Conservation (phyloP, 2,113 vertebrate genomes). For the Pseudopipra pipra region DNA sequence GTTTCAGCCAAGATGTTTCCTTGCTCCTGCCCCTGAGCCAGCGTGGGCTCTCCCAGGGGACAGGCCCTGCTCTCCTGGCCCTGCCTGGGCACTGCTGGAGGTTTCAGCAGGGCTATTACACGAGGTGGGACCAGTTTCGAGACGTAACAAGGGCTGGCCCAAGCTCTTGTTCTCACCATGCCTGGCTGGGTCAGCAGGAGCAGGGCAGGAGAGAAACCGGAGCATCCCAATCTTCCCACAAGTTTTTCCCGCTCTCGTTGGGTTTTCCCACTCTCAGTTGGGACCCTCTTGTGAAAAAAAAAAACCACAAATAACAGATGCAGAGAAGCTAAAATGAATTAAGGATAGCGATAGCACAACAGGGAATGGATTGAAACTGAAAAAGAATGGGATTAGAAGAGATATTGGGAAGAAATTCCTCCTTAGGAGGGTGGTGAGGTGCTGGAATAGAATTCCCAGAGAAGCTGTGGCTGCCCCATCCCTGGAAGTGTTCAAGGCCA, state of each 20-base stretch:
- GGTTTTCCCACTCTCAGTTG: not conserved
- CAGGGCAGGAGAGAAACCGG: not conserved
- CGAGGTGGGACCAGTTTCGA: constrained; percentile 51
- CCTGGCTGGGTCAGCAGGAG: not conserved
- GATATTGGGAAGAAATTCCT: not conserved
- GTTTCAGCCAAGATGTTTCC: too few species aligned
- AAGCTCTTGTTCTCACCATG: not conserved
- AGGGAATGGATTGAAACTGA: not conserved
- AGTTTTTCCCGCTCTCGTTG: not conserved
- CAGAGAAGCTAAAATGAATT: not conserved
- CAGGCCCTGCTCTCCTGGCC: not conserved
- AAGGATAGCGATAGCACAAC: not conserved
- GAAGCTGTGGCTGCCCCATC: not conserved
- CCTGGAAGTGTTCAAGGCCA: not conserved
- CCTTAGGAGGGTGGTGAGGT: rapidly evolving
- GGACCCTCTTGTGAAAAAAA: not conserved
- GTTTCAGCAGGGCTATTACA: constrained; percentile 30
- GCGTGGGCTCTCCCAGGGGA: not conserved
- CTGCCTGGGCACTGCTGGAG: not conserved
- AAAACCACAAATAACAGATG: too few species aligned
- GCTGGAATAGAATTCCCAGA: rapidly evolving
- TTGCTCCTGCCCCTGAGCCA: not conserved
- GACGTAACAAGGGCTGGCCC: not conserved
- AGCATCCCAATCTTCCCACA: not conserved
- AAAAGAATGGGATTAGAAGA: not conserved